Base-by-base conservation (phyloP, 2,888 invertebrate species). In the Nephrocerus scutellatus region DNA sequence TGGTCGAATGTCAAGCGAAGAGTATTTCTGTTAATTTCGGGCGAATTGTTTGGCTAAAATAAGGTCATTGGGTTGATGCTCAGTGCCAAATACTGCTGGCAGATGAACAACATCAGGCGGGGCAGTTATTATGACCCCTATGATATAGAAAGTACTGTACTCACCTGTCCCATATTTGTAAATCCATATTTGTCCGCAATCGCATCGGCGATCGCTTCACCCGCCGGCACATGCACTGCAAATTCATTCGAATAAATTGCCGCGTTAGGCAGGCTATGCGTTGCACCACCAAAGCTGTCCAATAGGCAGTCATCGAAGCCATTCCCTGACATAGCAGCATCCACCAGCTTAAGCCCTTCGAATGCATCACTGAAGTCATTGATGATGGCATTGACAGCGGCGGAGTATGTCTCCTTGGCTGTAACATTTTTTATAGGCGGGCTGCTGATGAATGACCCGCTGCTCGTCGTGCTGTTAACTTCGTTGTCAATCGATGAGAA, bases 171-270 rank as follows among this genome's bases (percentile, higher is more conserved):
- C 59, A 79, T 74, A 70, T 91, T 87, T 59, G 73, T 72, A 74
- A 85, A 93, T 56, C 90, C 93, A 69, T 93, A 83, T 66, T 84
- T 83, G 48, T 67, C 69, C 32, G 92, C 92, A 53, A 95, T 78
- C 46, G 70, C 72, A 59, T 83, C 78, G 29, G 89, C 92, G 44
- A 76, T 75, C n/a, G 74, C 72, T 35, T 72, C 67, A 13, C 82
- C 82, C 28, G 76, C 81, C 15, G 84, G 84, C 62, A 95, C 80
- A 64, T 86, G 81, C 31, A 91, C 84, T 32, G 92, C 93, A 62
- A 87, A 87, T 64, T 87, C 79, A 68, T 87, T 86, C 70, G 79
- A 78, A 69, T 80, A 88, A 57, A 84, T 74, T 41, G 62, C 56
- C 39, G 57, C 54, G 20, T 49, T 54, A 26, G 64, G 63, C 51